These are phyloP conservation scores for Prunella strophiata DNA, from an alignment of 2,797 vertebrate species.

Conservation along the genomic window DNA sequence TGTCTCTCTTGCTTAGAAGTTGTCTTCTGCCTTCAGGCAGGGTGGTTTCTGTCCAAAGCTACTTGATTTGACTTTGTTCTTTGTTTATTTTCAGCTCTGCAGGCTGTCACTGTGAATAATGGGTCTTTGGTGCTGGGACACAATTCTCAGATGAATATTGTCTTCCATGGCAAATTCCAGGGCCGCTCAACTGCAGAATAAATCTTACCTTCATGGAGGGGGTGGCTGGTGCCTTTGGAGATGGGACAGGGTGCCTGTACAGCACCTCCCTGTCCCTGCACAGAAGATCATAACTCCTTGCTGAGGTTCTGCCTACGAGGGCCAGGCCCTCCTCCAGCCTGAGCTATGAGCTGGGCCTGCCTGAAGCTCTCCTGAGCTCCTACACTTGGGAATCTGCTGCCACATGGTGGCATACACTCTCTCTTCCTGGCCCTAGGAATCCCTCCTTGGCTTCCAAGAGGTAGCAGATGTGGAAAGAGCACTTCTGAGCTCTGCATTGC, in stretches of 20 bases:
- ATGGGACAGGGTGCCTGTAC: neutral
- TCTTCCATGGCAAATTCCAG: conserved; percentile 1
- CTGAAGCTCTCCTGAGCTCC: conserved; percentile 8
- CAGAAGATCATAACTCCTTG: neutral
- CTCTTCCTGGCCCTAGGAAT: conserved; percentile 14
- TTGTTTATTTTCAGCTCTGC: conserved; percentile 54
- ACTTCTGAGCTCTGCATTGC: neutral
- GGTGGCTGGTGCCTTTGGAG: neutral
- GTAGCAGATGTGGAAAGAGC: neutral
- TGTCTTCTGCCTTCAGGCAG: conserved; percentile 43
- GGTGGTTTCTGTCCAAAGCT: conserved; percentile 44
- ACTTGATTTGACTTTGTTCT: conserved; percentile 60
- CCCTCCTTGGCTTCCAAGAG: conserved; percentile 23
- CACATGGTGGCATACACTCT: conserved; percentile 60
- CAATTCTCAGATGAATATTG: conserved; percentile 29
- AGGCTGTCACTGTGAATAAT: conserved; percentile 51
- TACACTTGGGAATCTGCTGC: conserved; percentile 36
- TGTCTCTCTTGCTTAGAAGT: conserved; percentile 38
- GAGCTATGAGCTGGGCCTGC: neutral
- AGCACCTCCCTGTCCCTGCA: neutral
- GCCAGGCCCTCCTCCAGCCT: neutral
- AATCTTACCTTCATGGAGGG: neutral
- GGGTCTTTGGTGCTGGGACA: neutral
- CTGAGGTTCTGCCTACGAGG: neutral
- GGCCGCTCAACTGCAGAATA: neutral